These are phyloP conservation scores for Hypomecis punctinalis DNA, from an alignment of 2,888 invertebrate species.

Conservation along the genomic window DNA sequence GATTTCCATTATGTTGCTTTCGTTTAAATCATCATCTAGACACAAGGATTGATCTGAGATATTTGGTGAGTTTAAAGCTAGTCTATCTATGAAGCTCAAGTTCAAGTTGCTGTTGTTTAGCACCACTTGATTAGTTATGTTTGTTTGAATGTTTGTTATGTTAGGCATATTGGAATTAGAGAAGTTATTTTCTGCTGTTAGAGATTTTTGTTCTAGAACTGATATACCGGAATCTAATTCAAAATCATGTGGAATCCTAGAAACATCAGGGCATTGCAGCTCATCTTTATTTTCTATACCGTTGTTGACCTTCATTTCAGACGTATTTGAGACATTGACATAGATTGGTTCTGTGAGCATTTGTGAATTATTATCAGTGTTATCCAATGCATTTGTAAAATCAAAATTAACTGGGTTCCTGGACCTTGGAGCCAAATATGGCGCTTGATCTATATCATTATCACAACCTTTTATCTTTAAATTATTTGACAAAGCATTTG, in stretches of 20 bases:
- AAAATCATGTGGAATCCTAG: conserved; percentile 44
- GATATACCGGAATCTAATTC: conserved; percentile 67
- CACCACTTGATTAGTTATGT: conserved; percentile 69
- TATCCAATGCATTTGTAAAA: conserved; percentile 21
- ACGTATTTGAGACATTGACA: conserved; percentile 57
- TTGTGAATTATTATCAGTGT: conserved; percentile 9
- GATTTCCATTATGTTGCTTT: conserved; percentile 83
- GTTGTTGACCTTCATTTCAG: not conserved
- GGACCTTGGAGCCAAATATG: conserved; percentile 30
- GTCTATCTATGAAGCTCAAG: conserved; percentile 78
- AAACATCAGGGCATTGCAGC: conserved; percentile 44
- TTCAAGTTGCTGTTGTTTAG: conserved; percentile 72
- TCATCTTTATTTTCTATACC: conserved; percentile 19
- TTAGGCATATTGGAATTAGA: conserved; percentile 45
- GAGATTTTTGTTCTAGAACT: conserved; percentile 65
- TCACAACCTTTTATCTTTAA: not conserved
- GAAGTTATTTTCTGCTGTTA: conserved; percentile 17
- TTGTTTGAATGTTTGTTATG: conserved; percentile 66
- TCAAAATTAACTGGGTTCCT: conserved; percentile 22
- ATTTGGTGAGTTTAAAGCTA: conserved; percentile 74
- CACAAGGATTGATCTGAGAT: conserved; percentile 72
- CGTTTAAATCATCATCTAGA: conserved; percentile 80
- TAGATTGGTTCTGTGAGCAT: conserved; percentile 61
- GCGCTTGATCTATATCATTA: conserved; percentile 6
- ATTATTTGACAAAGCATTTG: not conserved